Evolutionary conservation across 2,888 invertebrate species (phyloP).

Genomic region (Hedychridium roseum): DNA sequence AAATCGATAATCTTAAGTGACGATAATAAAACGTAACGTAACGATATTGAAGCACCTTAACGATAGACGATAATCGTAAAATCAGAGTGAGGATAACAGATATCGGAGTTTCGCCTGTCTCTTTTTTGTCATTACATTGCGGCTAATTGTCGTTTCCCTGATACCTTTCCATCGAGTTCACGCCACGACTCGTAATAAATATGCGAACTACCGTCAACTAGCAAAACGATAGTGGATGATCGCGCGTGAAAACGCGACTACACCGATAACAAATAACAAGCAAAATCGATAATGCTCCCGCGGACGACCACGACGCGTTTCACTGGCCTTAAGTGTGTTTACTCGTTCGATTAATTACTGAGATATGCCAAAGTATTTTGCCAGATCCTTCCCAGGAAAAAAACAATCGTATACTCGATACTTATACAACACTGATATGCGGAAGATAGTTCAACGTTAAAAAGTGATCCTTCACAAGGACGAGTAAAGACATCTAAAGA

Average conservation of each 20-base stretch:
- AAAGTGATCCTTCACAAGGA: no score
- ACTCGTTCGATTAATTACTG: no score
- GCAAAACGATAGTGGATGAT: slow-evolving; percentile 16
- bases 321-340: background rate
- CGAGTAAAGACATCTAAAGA: no score
- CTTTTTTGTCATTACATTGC: background rate
- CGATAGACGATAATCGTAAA: slow-evolving; percentile 35
- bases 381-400: no score
- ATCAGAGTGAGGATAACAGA: slow-evolving; percentile 21
- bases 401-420: no score
- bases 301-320: slow-evolving; percentile 13
- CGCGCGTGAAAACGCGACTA: slow-evolving; percentile 9
- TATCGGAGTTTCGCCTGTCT: slow-evolving; percentile 15
- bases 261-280: slow-evolving; percentile 19
- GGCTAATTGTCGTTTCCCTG: slow-evolving; percentile 8
- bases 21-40: slow-evolving; percentile 49
- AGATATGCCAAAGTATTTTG: no score
- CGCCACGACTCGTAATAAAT: slow-evolving; percentile 20
- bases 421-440: no score
- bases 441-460: no score
- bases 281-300: slow-evolving; percentile 18
- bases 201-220: slow-evolving; percentile 19
- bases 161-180: slow-evolving; percentile 3
- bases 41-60: slow-evolving; percentile 60
- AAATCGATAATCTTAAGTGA: slow-evolving; percentile 44